Base-by-base conservation (phyloP, 2,113 vertebrate genomes). In the Sorex araneus region DNA sequence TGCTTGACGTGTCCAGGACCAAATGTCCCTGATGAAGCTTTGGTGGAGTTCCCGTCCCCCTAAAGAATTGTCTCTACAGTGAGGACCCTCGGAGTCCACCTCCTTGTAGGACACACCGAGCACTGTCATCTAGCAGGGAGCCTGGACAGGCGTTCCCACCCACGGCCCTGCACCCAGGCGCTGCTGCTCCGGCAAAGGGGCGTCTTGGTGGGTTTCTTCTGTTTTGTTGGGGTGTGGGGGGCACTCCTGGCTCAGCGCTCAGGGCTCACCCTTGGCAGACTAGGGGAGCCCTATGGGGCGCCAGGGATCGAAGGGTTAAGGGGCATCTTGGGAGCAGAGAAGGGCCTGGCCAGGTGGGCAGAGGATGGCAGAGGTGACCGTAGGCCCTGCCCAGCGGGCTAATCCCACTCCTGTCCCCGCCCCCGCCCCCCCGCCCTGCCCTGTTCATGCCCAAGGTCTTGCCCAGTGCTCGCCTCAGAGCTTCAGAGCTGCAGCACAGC, bases 161-260 rank as follows among this genome's bases (percentile, higher is more conserved):
- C 23, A 2, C 18, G 28, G 27, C 34, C 60, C 40, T 25, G 3
- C 0, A 1, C 4, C 16, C 8, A 66, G 28, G 8, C 1, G 11
- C 28, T 12, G 30, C n/a, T 67, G 36, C 18, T 13, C 23, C 8
- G n/a, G 57, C 32, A 11, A 4, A 27, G 18, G 27, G 18, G 34
- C 11, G 16, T 7, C 10, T 8, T 23, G 0, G 0, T 21, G 57
- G 45, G 4, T 50, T 50, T 47, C 13, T 21, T 13, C 4, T 32
- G 57, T 12, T 30, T 1, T 6, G 30, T 16, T 1, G 2, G 11
- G 25, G 34, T 0, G 4, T 32, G 45, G 43, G 28, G 19, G 54
- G 23, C 67, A 67, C 28, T 8, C 19, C 2, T 21, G 10, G 43
- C 86, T 50, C 30, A 7, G 47, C 9, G 9, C 47, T 50, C 47